Evolutionary conservation across 1,140 invertebrate species (phyloP), one percentile per base, ranked within the genome.

Genomic region (Drosophila ironensis): DNA sequence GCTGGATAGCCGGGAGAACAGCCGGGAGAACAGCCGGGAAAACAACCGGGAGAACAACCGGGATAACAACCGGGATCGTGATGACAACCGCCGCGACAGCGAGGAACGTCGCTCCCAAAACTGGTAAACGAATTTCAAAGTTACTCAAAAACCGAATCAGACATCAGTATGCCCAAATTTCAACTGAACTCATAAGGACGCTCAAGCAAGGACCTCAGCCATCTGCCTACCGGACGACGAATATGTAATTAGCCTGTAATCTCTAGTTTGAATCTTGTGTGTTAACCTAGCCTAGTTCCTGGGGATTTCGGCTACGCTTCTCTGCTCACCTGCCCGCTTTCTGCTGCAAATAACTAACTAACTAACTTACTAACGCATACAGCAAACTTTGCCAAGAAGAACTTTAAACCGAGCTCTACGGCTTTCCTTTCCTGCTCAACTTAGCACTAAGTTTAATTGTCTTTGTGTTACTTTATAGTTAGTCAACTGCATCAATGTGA

Each of bases 381-480:
- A 64, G 60, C 60, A 64, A 63, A 50, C 28, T 52, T 7, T 44
- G 57, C 68, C 68, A 61, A 51, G 41, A 61, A 51, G 41, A 60
- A 78, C 60, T 22, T 33, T 70, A 64, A 78, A 48, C 47, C 63
- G 48, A 61, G 50, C 75, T 56, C 22, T 63, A 52, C 42, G 35
- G 30, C 53, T 37, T 63, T 27, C 52, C 25, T 40, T 6, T 30
- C 16, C 11, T 7, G 17, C 44, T 72, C 72, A 72, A 56, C 42
- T 53, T 72, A 80, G 47, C 20, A 2, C 8, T 84, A 84, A 86
- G 80, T 61, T 59, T 59, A 74, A 71, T 71, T 80, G 66, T 86
- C 69, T 78, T 69, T 73, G 61, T 57, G 60, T 40, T 51, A 71
- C 61, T 76, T 61, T 28, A 28, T 82, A 67, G 73, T 73, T 84